These are phyloP conservation scores for Lacanobia wlatinum DNA, from an alignment of 2,888 invertebrate species.

Conservation along the genomic window DNA sequence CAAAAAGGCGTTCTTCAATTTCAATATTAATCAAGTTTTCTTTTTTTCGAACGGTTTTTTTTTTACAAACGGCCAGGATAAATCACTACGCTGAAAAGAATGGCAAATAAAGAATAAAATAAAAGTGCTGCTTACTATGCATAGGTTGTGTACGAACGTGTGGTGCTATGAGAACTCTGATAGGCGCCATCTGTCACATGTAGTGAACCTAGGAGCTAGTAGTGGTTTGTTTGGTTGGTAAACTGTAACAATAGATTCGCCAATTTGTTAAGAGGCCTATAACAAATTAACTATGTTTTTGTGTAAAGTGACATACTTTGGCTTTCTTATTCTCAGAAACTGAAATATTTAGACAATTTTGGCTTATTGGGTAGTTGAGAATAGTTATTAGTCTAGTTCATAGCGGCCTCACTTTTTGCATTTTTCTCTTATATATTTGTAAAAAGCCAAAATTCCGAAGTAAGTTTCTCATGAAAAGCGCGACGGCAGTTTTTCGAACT, in stretches of 20 bases:
- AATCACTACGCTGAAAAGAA: slow-evolving; percentile 36
- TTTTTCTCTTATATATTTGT: too few relatives aligned
- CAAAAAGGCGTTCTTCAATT: background rate
- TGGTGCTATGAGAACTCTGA: slow-evolving; percentile 23
- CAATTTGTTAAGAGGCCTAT: too few relatives aligned
- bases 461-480: too few relatives aligned
- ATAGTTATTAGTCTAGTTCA: too few relatives aligned
- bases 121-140: slow-evolving; percentile 48
- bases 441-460: too few relatives aligned
- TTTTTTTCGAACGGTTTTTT: slow-evolving; percentile 2
- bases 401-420: too few relatives aligned
- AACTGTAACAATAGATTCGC: background rate
- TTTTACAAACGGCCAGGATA: slow-evolving; percentile 35
- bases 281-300: too few relatives aligned
- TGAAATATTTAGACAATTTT: too few relatives aligned
- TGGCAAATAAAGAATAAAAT: slow-evolving; percentile 37
- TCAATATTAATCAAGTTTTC: background rate
- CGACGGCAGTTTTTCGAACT: too few relatives aligned
- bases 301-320: too few relatives aligned
- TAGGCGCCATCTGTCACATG: slow-evolving; percentile 25
- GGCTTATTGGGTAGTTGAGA: too few relatives aligned
- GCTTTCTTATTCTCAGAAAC: too few relatives aligned
- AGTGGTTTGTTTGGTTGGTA: slow-evolving; percentile 6
- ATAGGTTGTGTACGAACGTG: slow-evolving; percentile 41
- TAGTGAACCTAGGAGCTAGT: background rate